phyloP scores from a whole-genome alignment of 2,888 invertebrate genomes.

The Ornithoptera priamus region DNA sequence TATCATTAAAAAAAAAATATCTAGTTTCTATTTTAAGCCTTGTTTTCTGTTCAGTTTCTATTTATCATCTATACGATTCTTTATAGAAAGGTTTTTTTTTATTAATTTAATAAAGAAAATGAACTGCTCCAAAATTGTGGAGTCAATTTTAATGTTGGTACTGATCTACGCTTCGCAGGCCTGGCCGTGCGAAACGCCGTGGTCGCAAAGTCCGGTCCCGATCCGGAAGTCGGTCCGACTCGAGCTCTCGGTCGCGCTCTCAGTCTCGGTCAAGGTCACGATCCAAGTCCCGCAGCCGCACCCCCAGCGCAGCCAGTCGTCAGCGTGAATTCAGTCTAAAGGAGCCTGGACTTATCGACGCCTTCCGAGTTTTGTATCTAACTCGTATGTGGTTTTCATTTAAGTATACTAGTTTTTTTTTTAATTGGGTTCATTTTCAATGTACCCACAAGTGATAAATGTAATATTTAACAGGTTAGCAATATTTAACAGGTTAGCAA shows the following conservation, averaged over 20 bases:
- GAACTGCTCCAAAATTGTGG: no score
- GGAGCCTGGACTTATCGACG: conserved; percentile 64
- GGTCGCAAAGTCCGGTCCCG: conserved; percentile 43
- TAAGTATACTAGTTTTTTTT: neutral
- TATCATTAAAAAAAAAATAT: no score
- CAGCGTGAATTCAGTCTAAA: conserved; percentile 47
- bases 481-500: no score
- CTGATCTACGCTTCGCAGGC: conserved; percentile 37
- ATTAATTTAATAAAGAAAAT: no score
- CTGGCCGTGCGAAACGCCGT: conserved; percentile 52
- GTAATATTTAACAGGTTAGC: no score
- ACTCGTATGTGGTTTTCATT: conserved; percentile 50
- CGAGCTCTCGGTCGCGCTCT: conserved; percentile 39
- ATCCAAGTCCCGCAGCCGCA: conserved; percentile 40
- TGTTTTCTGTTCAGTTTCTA: no score
- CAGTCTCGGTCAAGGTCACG: conserved; percentile 37
- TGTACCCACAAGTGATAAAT: neutral
- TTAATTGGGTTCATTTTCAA: neutral
- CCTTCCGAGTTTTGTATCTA: conserved; percentile 67
- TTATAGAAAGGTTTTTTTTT: no score
- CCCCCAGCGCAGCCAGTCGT: conserved; percentile 43
- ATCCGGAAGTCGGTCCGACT: conserved; percentile 32
- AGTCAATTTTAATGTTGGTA: no score
- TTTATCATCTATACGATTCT: no score
- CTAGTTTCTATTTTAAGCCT: no score